Evolutionary conservation across 2,113 vertebrate species (phyloP).

Genomic region (Panthera tigris): DNA sequence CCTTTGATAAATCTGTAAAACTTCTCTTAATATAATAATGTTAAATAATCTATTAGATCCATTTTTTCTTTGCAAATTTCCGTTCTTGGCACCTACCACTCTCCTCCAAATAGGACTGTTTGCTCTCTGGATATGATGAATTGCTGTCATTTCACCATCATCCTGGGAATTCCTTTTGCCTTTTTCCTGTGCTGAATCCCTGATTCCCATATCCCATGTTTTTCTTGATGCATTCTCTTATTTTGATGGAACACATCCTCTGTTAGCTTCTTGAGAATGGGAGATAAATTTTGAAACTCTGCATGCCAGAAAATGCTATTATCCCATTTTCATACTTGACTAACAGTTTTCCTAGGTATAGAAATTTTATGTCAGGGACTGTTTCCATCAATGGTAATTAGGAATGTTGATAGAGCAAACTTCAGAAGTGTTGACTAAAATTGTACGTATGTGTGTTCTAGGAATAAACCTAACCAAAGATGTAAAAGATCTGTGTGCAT

Average conservation of each 20-base stretch:
- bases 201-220: neutral
- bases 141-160: neutral
- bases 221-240: neutral
- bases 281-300: neutral
- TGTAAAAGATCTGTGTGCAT: no score
- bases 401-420: neutral
- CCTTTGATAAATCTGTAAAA: neutral
- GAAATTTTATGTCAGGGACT: neutral
- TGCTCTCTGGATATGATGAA: neutral
- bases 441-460: neutral
- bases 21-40: neutral
- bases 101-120: neutral
- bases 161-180: neutral
- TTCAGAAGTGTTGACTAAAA: neutral
- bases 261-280: neutral
- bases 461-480: no score
- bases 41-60: neutral
- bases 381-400: neutral
- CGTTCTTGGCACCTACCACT: neutral
- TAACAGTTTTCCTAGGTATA: neutral
- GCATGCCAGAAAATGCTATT: neutral
- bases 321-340: neutral
- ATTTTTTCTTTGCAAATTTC: neutral
- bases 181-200: neutral
- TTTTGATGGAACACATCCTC: neutral